These are phyloP conservation scores for Meganola albula DNA, from an alignment of 2,888 invertebrate species.

Conservation along the genomic window DNA sequence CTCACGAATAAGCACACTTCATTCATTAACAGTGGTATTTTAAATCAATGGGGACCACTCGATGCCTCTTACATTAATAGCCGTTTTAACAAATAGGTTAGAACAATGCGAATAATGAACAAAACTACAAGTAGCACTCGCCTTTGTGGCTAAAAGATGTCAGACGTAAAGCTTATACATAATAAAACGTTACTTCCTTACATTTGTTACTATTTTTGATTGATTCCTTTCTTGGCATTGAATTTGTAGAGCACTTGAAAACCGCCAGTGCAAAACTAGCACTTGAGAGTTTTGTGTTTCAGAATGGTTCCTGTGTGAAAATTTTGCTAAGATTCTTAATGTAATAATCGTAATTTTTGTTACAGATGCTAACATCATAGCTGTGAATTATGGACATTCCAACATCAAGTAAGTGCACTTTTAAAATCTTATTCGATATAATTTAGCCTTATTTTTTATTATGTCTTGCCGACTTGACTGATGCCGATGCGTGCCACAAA, in stretches of 20 bases:
- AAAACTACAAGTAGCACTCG: conserved; percentile 50
- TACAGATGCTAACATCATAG: conserved; percentile 28
- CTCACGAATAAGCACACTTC: conserved; percentile 31
- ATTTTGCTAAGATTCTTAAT: conserved; percentile 9
- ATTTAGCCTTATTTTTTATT: not conserved
- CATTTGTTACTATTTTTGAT: conserved; percentile 65
- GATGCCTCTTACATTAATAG: conserved; percentile 40
- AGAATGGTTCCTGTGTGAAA: conserved; percentile 36
- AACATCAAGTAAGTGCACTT: conserved; percentile 48
- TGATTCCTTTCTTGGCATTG: conserved; percentile 47
- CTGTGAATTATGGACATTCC: conserved; percentile 40
- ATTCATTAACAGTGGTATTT: conserved; percentile 23
- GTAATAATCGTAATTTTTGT: conserved; percentile 18
- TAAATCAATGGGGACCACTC: conserved; percentile 45
- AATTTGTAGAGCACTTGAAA: conserved; percentile 42
- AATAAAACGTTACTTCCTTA: conserved; percentile 63
- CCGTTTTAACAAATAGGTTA: conserved; percentile 46
- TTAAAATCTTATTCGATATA: not conserved
- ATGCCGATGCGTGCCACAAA: no score
- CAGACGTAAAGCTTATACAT: conserved; percentile 41
- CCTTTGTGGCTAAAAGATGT: conserved; percentile 66
- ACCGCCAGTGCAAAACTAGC: conserved; percentile 33
- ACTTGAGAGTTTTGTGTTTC: conserved; percentile 41
- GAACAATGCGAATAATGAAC: conserved; percentile 65
- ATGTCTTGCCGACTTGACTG: no score